Base-by-base conservation (phyloP, 2,113 vertebrate species). In the Cariama cristata region DNA sequence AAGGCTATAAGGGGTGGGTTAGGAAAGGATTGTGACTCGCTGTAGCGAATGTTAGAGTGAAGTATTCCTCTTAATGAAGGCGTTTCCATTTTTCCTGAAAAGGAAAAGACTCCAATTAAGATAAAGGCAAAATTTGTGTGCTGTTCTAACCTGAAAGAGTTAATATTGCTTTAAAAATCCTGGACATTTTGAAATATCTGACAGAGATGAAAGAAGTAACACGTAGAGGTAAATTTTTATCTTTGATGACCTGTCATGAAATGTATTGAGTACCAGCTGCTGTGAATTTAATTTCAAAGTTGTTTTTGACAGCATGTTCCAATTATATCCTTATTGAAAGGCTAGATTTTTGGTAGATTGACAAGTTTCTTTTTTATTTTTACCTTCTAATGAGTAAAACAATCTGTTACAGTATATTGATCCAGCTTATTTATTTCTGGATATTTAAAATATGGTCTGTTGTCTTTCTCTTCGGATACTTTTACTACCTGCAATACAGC, bases 161-260 rank as follows among this genome's bases (percentile, higher is more conserved):
- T 96, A 96, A 94, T 75, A 89, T 19, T 49, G 33, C 45, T 86
- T 81, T 79, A 21, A 91, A 97, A 96, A 82, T 75, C 45, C 42
- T 64, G 64, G 91, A 64, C 64, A 81, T 77, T 91, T 95, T 93
- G 40, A 91, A 89, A 85, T 81, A 76, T 88, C 35, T 97, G 93
- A 93, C 96, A 89, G 73, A 94, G 47, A 91, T 50, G 15, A 94
- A 94, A 94, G 79, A 92, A 95, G 69, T 49, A 92, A 72, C 86
- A 92, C 14, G 15, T 64, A 96, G 93, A 87, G 73, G 80, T 97
- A 97, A 96, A 91, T 96, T 96, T 94, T 88, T 89, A 49, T 95
- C 92, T 94, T 95, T 96, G 86, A 97, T 97, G 95, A 96, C 92
- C 92, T 97, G 96, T 97, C 96, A 96, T 94, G 83, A 96, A 97